A percentile compares a stretch with the other conserved stretches of the same genome.
These are phyloP conservation scores for Perca flavescens DNA, from an alignment of 2,113 vertebrate species.

Conservation along the genomic window DNA sequence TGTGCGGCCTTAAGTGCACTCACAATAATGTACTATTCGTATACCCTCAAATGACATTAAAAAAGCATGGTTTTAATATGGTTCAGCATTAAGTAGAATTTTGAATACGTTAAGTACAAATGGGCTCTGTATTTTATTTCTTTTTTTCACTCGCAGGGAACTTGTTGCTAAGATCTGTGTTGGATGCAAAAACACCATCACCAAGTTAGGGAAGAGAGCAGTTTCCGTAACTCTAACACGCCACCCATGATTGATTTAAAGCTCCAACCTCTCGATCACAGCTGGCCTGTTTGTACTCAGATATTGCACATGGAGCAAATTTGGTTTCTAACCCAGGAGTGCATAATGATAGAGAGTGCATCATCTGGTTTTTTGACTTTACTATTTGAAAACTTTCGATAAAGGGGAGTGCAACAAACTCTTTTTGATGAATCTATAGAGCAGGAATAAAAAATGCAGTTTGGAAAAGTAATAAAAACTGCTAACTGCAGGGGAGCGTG, in stretches of 20 bases:
- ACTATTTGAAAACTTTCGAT: slow-evolving; percentile 68
- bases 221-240: slow-evolving; percentile 37
- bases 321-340: slow-evolving; percentile 54
- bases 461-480: slow-evolving; percentile 61
- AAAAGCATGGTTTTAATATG: neutral
- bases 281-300: slow-evolving; percentile 46
- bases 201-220: slow-evolving; percentile 46
- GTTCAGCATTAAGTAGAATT: neutral
- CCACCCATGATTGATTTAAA: slow-evolving; percentile 58
- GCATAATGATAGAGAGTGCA: slow-evolving; percentile 44
- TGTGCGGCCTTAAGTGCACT: too few relatives aligned
- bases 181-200: slow-evolving; percentile 22
- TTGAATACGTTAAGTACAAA: neutral
- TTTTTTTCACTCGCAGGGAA: neutral
- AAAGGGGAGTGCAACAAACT: slow-evolving; percentile 9
- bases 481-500: slow-evolving; percentile 16
- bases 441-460: slow-evolving; percentile 25
- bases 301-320: slow-evolving; percentile 68
- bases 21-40: too few relatives aligned
- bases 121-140: neutral
- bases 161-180: slow-evolving; percentile 5
- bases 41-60: neutral
- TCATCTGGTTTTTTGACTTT: slow-evolving; percentile 62
- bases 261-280: slow-evolving; percentile 56
- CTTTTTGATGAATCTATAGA: slow-evolving; percentile 41